These are phyloP conservation scores for Felis catus DNA, from an alignment of 2,113 vertebrate species.

Conservation along the genomic window DNA sequence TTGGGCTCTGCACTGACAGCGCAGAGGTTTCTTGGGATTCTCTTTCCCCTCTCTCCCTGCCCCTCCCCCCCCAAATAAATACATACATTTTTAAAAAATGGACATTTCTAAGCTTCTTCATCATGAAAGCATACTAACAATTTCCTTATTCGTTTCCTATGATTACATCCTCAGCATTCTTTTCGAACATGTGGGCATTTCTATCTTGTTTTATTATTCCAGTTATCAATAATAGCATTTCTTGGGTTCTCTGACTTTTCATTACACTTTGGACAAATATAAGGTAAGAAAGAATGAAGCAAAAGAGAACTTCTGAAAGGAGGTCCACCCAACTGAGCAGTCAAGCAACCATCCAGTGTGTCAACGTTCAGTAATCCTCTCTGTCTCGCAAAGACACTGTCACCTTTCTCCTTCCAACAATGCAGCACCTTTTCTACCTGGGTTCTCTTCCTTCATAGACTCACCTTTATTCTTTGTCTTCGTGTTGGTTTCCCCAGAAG, in stretches of 20 bases:
- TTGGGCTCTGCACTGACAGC: too few relatives aligned
- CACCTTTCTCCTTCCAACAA: background rate
- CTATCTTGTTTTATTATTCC: background rate
- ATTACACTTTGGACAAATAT: background rate
- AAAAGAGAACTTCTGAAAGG: conserved; percentile 35
- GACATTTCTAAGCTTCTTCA: background rate
- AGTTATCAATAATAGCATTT: background rate
- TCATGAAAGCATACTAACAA: background rate
- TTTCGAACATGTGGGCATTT: conserved; percentile 4
- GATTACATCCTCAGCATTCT: background rate
- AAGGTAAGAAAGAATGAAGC: background rate
- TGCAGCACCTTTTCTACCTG: background rate
- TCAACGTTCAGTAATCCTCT: conserved; percentile 9
- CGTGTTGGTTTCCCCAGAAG: background rate
- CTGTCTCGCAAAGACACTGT: background rate
- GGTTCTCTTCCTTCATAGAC: background rate
- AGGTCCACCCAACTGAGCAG: background rate
- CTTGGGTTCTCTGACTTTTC: conserved; percentile 6
- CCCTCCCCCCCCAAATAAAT: too few relatives aligned
- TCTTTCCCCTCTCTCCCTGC: too few relatives aligned
- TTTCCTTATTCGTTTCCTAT: too few relatives aligned
- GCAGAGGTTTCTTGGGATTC: too few relatives aligned
- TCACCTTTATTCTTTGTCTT: background rate
- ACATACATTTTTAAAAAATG: background rate
- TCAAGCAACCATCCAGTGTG: background rate